These are phyloP conservation scores for Margaritifera margaritifera DNA, from an alignment of 2,888 invertebrate genomes.

Conservation along the genomic window DNA sequence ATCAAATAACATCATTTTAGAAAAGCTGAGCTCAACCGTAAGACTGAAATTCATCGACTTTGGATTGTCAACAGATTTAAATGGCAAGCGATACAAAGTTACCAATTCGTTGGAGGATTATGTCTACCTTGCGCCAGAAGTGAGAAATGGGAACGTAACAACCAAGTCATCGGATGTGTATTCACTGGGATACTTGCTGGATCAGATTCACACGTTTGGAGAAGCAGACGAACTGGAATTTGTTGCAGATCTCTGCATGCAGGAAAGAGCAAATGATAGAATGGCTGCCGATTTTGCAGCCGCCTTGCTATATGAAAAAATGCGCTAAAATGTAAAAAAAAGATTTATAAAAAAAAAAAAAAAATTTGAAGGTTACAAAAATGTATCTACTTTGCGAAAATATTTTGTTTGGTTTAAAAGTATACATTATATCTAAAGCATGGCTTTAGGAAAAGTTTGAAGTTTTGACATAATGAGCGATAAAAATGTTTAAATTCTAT, in stretches of 20 bases:
- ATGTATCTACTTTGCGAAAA: too few species aligned
- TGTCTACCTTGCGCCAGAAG: constrained; percentile 37
- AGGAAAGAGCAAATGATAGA: constrained; percentile 20
- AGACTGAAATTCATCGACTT: constrained; percentile 37
- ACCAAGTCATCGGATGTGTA: constrained; percentile 34
- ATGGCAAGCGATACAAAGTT: constrained; percentile 33
- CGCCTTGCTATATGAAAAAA: constrained; percentile 22
- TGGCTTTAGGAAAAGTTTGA: too few species aligned
- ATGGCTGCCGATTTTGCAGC: constrained; percentile 19
- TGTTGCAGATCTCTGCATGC: constrained; percentile 28
- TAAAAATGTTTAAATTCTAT: too few species aligned
- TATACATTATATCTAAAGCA: too few species aligned
- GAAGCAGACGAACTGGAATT: constrained; percentile 18
- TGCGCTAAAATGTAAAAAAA: neutral
- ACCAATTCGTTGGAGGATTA: constrained; percentile 34
- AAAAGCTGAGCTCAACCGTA: constrained; percentile 14
- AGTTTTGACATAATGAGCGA: too few species aligned
- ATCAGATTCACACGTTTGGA: constrained; percentile 23
- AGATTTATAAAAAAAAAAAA: too few species aligned
- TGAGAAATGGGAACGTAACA: constrained; percentile 15
- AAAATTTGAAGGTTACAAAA: too few species aligned
- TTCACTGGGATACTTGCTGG: constrained; percentile 35
- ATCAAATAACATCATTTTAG: constrained; percentile 33
- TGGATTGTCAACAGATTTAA: constrained; percentile 36
- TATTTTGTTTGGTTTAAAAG: too few species aligned